Base-by-base conservation (phyloP, 2,113 vertebrate species). In the Pungitius pungitius region DNA sequence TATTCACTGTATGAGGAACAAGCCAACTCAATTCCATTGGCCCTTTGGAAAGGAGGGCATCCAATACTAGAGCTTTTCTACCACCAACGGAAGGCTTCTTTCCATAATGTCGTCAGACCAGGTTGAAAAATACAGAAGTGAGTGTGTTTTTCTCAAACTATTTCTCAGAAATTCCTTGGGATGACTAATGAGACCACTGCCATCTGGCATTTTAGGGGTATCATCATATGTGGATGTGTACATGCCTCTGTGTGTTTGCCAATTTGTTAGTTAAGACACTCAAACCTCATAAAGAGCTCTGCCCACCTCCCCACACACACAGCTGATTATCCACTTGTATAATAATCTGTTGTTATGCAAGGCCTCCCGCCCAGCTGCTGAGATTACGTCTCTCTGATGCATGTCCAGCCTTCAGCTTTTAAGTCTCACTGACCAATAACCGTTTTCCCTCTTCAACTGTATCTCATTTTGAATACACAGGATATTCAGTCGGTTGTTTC, bases 301-400 rank as follows among this genome's bases (percentile, higher is more conserved):
- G 42, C 60, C 24, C 20, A 20, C 58, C 26, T 39, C 67, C 47
- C 15, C 27, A 52, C n/a, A 17, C 35, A 49, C 18, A 33, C n/a
- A 30, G 60, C 51, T 75, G 65, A 75, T 83, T 69, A 83, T 74
- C 69, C 43, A 60, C 18, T 62, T 54, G 58, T n/a, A n/a, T n/a
- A n/a, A 56, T 84, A 73, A 83, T 79, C 69, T 81, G 65, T 27
- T 67, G 27, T 77, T 80, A 78, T 76, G 66, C 86, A 78, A 86
- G 61, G 30, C 47, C 40, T 71, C 37, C 58, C 58, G 35, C 56
- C 65, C 65, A 67, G 60, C 59, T 68, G 63, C 60, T 73, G 42
- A 66, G 75, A 78, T 43, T 68, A 52, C 35, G 3, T 30, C 15
- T 75, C 40, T 79, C 37, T 60, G 49, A 69, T 69, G 37, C 49